These are phyloP conservation scores for Phrynosoma blainvillii DNA, from an alignment of 2,113 vertebrate genomes.

Conservation along the genomic window DNA sequence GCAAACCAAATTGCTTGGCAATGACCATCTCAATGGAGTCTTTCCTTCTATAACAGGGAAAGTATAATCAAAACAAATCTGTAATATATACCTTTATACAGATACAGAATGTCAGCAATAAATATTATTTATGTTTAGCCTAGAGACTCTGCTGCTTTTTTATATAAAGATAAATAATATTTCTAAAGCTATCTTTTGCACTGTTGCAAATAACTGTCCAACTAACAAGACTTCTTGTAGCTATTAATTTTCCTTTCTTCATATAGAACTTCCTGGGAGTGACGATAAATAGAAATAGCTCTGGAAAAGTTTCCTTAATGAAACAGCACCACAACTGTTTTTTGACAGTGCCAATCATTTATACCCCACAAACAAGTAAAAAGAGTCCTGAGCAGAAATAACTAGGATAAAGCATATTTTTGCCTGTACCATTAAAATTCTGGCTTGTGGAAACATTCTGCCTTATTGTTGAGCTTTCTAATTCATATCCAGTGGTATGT, in stretches of 20 bases:
- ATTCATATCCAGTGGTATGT: conserved; percentile 38
- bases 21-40: background rate
- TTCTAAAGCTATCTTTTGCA: conserved; percentile 4
- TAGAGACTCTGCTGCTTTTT: background rate
- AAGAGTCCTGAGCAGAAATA: conserved; percentile 51
- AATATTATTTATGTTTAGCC: conserved; percentile 7
- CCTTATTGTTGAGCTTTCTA: conserved; percentile 48
- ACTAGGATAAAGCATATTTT: conserved; percentile 49
- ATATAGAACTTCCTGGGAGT: conserved; percentile 31
- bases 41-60: background rate
- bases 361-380: conserved; percentile 41
- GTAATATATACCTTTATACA: background rate
- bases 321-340: conserved; percentile 35
- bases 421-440: conserved; percentile 50
- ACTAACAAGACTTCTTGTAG: conserved; percentile 27
- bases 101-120: background rate
- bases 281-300: conserved; percentile 45
- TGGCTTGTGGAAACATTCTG: conserved; percentile 40
- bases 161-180: background rate
- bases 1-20: background rate
- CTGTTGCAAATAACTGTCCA: conserved; percentile 22
- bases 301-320: conserved; percentile 53
- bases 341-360: conserved; percentile 56
- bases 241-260: conserved; percentile 46
- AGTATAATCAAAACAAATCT: background rate